Conservation (phyloP, 1,140 invertebrate species). For the Anoplophora glabripennis region DNA sequence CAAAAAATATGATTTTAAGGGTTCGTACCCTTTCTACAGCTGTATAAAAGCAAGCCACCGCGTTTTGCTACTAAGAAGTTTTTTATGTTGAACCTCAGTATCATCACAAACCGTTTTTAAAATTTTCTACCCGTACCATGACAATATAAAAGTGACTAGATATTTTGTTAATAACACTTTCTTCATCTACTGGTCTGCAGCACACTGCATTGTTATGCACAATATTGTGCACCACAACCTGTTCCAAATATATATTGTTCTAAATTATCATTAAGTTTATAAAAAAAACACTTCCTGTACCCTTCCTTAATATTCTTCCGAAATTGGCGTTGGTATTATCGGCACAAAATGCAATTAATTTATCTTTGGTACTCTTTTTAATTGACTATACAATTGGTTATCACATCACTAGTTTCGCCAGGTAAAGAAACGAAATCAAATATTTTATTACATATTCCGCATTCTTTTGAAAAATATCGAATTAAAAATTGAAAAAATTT, state of each 20-base stretch:
- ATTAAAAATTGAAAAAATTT: slow-evolving; percentile 28
- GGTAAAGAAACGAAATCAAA: slow-evolving; percentile 22
- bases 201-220: slow-evolving; percentile 29
- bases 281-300: slow-evolving; percentile 10
- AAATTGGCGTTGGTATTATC: slow-evolving; percentile 21
- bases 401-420: slow-evolving; percentile 25
- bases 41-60: slow-evolving; percentile 30
- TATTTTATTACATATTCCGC: slow-evolving; percentile 27
- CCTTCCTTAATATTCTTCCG: slow-evolving; percentile 3
- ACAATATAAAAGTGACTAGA: slow-evolving; percentile 44
- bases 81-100: too few species aligned
- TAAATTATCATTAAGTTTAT: slow-evolving; percentile 4
- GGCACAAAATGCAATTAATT: slow-evolving; percentile 30
- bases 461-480: slow-evolving; percentile 24
- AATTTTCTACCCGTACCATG: slow-evolving; percentile 35
- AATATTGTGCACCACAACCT: slow-evolving; percentile 33
- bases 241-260: slow-evolving; percentile 3
- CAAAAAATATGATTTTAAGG: slow-evolving; percentile 39
- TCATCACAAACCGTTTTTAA: slow-evolving; percentile 44
- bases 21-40: slow-evolving; percentile 30
- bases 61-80: too few species aligned
- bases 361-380: slow-evolving; percentile 20
- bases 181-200: slow-evolving; percentile 34
- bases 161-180: slow-evolving; percentile 40
- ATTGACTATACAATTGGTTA: slow-evolving; percentile 7